These are phyloP conservation scores for Netta rufina DNA, from an alignment of 2,797 vertebrate genomes.

Conservation along the genomic window DNA sequence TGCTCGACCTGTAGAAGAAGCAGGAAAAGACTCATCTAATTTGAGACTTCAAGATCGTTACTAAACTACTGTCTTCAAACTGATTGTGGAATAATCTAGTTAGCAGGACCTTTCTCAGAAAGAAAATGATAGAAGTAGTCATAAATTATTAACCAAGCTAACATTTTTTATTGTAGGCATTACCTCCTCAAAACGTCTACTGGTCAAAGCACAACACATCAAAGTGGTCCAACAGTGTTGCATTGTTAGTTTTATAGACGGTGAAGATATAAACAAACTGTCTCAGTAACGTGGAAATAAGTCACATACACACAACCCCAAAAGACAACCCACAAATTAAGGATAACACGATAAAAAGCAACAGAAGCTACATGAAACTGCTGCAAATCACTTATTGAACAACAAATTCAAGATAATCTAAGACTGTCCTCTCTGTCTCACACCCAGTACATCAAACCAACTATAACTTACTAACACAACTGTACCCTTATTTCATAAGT, in stretches of 20 bases:
- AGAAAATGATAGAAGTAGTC: not conserved
- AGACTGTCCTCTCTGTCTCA: not conserved
- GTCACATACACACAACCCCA: not conserved
- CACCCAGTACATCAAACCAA: not conserved
- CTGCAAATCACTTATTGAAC: not conserved
- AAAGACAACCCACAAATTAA: not conserved
- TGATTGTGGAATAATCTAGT: not conserved
- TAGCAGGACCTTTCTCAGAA: not conserved
- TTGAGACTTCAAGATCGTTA: not conserved
- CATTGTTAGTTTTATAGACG: not conserved
- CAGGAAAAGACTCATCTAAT: not conserved
- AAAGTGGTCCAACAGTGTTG: not conserved
- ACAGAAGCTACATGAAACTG: not conserved
- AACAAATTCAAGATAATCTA: not conserved
- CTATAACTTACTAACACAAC: not conserved
- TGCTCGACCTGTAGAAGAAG: slow-evolving; percentile 87
- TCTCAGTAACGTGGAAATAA: not conserved
- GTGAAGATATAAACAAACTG: not conserved
- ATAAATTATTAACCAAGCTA: not conserved
- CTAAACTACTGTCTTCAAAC: not conserved
- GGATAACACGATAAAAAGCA: not conserved
- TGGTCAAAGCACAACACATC: not conserved
- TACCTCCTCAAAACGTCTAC: not conserved
- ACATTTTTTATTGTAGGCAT: not conserved
- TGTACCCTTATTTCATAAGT: not conserved